phyloP scores from a whole-genome alignment of 1,140 invertebrate genomes.

The Mylabris phalerata region DNA sequence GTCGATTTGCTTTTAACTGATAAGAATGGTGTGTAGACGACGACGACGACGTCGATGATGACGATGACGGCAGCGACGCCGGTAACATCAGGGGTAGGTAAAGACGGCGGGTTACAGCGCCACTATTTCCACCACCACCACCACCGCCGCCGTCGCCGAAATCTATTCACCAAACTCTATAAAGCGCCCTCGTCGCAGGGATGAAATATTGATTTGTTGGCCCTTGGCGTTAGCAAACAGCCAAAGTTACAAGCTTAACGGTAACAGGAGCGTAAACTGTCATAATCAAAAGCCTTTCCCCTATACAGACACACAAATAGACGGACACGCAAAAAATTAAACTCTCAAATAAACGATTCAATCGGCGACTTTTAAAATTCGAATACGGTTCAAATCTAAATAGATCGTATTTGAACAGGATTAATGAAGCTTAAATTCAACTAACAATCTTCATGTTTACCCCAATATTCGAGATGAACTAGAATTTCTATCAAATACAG shows the following conservation, averaged over 20 bases:
- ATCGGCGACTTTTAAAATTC: too few species aligned
- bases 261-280: neutral
- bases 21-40: neutral
- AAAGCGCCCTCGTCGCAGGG: conserved; percentile 16
- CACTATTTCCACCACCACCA: conserved; percentile 9
- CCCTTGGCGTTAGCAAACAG: conserved; percentile 10
- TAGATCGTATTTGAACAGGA: too few species aligned
- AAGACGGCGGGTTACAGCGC: conserved; percentile 9
- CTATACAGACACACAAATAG: neutral
- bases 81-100: neutral
- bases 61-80: neutral
- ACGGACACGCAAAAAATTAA: neutral
- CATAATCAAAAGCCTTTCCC: neutral
- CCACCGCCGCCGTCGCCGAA: neutral
- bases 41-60: neutral
- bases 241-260: conserved; percentile 17
- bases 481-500: too few species aligned
- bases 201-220: conserved; percentile 39
- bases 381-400: too few species aligned
- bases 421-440: too few species aligned
- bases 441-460: too few species aligned
- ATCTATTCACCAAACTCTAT: too few species aligned
- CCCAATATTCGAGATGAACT: too few species aligned
- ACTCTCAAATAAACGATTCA: neutral
- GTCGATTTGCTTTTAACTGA: conserved; percentile 3